Percentiles rank a stretch among this genome's conserved stretches.
Evolutionary conservation across 2,888 invertebrate genomes (phyloP).

Genomic region (Xestia ashworthii): DNA sequence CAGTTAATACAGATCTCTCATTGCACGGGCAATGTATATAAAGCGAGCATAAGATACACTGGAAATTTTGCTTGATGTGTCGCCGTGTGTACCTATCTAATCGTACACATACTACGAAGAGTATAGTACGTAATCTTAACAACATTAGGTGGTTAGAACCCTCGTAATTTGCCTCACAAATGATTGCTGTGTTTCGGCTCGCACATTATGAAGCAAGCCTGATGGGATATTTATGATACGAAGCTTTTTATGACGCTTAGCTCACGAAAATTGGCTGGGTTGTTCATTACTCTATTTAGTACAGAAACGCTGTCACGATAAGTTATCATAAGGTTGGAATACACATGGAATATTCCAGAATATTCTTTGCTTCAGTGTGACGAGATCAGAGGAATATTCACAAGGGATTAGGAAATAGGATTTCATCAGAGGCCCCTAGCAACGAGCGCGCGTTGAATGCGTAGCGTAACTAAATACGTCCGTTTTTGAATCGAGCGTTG

Average conservation of each 20-base stretch:
- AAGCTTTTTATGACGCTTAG: slow-evolving; percentile 50
- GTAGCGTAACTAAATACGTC: too few relatives aligned
- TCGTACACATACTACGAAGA: slow-evolving; percentile 54
- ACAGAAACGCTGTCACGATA: slow-evolving; percentile 21
- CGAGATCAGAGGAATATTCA: neutral
- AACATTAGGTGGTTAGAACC: slow-evolving; percentile 74
- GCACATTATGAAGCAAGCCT: slow-evolving; percentile 64
- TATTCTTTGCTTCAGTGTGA: neutral
- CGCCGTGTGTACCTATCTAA: neutral
- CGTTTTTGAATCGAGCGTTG: too few relatives aligned
- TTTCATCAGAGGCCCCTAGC: too few relatives aligned
- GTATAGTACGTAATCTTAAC: slow-evolving; percentile 77
- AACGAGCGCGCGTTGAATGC: too few relatives aligned
- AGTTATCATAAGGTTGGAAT: slow-evolving; percentile 14
- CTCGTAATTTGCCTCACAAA: slow-evolving; percentile 84
- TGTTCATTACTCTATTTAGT: slow-evolving; percentile 55
- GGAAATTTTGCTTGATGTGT: too few relatives aligned
- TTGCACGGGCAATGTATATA: too few relatives aligned
- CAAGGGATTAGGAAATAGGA: neutral
- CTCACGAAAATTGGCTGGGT: slow-evolving; percentile 48
- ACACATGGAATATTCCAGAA: slow-evolving; percentile 7
- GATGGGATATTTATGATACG: slow-evolving; percentile 70
- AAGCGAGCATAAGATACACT: too few relatives aligned
- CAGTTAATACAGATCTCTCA: too few relatives aligned
- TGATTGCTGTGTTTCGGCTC: slow-evolving; percentile 72